Evolutionary conservation across 2,113 vertebrate genomes (phyloP), one percentile per base, ranked within the genome.

Genomic region (Crotophaga sulcirostris): DNA sequence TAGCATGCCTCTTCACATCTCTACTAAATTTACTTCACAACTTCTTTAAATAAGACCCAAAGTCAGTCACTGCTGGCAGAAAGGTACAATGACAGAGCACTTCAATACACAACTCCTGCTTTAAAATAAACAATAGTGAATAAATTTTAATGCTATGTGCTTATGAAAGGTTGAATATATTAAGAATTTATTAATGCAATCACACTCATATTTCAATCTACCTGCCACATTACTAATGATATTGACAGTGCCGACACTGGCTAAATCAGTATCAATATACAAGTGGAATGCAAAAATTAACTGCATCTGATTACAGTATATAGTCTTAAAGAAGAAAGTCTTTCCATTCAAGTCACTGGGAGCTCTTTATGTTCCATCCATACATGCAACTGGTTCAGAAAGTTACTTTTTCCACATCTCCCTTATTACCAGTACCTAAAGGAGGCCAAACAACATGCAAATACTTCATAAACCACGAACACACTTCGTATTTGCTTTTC

Each of bases 101-200:
- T 64, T 69, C 47, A 92, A 80, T 44, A 93, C 28, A 33, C 59
- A 93, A 52, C 76, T 76, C 52, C 87, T 54, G 54, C 56, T 93
- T 90, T 84, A 76, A 80, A 96, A 87, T 10, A 82, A 92, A 97
- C 90, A 95, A 92, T 33, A 90, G 62, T 0, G 9, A 88, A 96
- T 86, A 93, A 92, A 95, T 94, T 94, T 64, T 68, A 81, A 95
- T 51, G 90, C 88, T 38, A 44, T 31, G 64, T 92, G 88, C 92
- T 96, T 89, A 94, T 54, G 80, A 86, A 95, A 97, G 92, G 86
- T 63, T 96, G 94, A 96, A 97, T 96, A 96, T 70, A 96, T 95
- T 97, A 95, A 89, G 92, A 94, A 96, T 94, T 91, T 93, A 96
- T 96, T 97, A 93, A 96, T 96, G 95, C 88, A 96, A 95, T 96